phyloP scores from a whole-genome alignment of 2,113 vertebrate species.

The Siniperca knerii region DNA sequence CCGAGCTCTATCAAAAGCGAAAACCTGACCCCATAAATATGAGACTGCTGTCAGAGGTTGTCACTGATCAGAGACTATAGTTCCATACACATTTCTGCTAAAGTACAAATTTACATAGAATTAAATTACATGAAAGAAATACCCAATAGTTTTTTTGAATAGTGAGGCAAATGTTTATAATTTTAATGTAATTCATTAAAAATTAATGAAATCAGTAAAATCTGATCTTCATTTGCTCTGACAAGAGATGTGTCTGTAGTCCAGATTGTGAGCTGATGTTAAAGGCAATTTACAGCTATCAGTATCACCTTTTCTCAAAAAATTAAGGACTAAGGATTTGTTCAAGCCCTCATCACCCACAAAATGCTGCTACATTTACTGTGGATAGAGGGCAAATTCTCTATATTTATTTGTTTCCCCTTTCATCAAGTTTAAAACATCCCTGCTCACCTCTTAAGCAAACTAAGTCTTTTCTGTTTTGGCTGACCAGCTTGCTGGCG shows the following conservation, averaged over 20 bases:
- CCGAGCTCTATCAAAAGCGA: background rate
- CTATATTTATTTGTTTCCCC: fast-evolving
- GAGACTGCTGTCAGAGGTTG: background rate
- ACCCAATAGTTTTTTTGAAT: background rate
- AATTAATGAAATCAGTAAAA: background rate
- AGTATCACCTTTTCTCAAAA: background rate
- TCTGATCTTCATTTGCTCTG: background rate
- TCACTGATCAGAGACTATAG: background rate
- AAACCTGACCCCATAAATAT: background rate
- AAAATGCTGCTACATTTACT: background rate
- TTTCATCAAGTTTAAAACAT: conserved; percentile 2
- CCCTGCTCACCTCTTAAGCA: conserved; percentile 16
- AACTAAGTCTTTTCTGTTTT: conserved; percentile 23
- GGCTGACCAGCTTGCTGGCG: conserved; percentile 22
- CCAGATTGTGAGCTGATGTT: background rate
- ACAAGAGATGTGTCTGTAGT: background rate
- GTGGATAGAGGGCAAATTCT: background rate
- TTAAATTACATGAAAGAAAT: background rate
- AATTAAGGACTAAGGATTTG: background rate
- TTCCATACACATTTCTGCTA: background rate
- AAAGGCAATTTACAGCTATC: background rate
- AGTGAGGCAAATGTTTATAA: background rate
- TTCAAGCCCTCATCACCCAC: background rate
- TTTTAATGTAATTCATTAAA: background rate
- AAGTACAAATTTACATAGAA: background rate